Conservation (phyloP, 1,140 invertebrate species). For the Spodoptera litura region DNA sequence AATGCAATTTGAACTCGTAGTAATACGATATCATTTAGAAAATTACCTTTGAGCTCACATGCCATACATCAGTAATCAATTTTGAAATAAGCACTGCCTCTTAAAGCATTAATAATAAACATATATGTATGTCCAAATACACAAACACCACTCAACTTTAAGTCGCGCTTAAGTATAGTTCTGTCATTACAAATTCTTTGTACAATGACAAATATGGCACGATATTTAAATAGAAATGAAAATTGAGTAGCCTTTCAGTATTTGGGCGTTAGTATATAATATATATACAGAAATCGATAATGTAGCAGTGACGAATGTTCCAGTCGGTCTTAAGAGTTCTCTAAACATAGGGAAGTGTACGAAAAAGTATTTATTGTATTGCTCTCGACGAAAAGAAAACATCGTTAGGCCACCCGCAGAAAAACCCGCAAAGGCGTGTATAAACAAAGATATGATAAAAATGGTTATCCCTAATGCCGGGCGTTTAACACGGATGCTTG, state of each 20-base stretch:
- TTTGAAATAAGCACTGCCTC: too few species aligned
- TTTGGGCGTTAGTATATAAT: too few species aligned
- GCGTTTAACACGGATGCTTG: conserved; percentile 35
- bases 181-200: too few species aligned
- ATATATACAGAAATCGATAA: background rate
- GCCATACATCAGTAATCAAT: too few species aligned
- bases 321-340: background rate
- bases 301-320: background rate
- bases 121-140: too few species aligned
- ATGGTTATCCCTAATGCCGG: conserved; percentile 37
- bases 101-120: too few species aligned
- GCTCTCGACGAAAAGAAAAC: conserved; percentile 21
- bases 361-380: conserved; percentile 34
- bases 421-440: conserved; percentile 36
- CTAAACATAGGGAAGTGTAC: background rate
- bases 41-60: too few species aligned
- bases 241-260: too few species aligned
- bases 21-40: background rate
- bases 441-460: conserved; percentile 44
- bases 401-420: conserved; percentile 15
- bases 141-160: too few species aligned
- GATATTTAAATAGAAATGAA: too few species aligned
- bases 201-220: too few species aligned
- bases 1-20: background rate
- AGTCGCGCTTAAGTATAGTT: too few species aligned